phyloP scores from a whole-genome alignment of 2,888 invertebrate genomes.

The Drosophila anomelani region DNA sequence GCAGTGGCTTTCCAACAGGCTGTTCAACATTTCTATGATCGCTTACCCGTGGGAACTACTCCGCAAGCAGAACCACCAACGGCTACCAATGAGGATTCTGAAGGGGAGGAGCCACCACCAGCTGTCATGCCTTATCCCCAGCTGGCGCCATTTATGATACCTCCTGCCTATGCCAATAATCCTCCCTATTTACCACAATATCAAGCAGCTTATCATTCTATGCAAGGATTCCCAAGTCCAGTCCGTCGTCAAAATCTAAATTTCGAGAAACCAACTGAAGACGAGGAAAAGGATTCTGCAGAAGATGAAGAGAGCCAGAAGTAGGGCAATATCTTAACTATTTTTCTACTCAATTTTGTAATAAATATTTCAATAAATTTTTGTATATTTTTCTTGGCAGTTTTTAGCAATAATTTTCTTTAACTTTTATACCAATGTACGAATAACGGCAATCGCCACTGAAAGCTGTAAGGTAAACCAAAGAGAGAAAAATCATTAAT shows the following conservation, averaged over 20 bases:
- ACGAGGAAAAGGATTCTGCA: not conserved
- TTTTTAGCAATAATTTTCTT: not conserved
- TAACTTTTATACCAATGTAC: slow-evolving; percentile 15
- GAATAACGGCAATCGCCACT: slow-evolving; percentile 12
- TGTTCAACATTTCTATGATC: no score
- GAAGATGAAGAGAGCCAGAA: not conserved
- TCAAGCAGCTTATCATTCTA: no score
- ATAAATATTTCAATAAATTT: not conserved
- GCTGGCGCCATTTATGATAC: no score
- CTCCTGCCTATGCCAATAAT: no score
- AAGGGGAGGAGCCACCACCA: no score
- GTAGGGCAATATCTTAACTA: not conserved
- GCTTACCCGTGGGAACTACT: no score
- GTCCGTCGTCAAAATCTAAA: not conserved
- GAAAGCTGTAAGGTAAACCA: slow-evolving; percentile 57
- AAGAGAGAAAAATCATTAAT: slow-evolving; percentile 72
- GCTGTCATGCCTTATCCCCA: no score
- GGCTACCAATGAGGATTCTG: no score
- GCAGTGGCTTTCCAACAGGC: no score
- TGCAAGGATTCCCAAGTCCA: not conserved
- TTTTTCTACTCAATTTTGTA: not conserved
- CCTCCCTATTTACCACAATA: no score
- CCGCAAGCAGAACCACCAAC: no score
- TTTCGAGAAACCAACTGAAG: not conserved
- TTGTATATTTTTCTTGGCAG: not conserved